These are phyloP conservation scores for Anarhynchus alexandrinus DNA, from an alignment of 2,113 vertebrate species.

Conservation along the genomic window DNA sequence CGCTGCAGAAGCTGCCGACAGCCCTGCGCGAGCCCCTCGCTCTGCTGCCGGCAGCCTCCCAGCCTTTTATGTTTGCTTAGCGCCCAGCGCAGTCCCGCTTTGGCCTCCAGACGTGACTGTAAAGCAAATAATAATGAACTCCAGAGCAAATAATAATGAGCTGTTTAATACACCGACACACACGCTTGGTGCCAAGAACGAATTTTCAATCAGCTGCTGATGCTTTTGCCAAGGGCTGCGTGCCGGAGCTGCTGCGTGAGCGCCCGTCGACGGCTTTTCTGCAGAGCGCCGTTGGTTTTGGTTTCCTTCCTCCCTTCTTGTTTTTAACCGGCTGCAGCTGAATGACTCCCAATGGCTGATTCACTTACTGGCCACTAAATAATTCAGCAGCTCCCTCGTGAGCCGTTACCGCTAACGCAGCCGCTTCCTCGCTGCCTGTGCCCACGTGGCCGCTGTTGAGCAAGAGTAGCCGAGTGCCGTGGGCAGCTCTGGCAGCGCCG, in stretches of 20 bases:
- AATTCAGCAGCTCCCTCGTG: constrained; percentile 47
- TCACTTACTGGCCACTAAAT: constrained; percentile 52
- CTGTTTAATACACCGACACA: constrained; percentile 41
- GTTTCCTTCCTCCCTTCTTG: constrained; percentile 48
- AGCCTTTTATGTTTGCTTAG: constrained; percentile 24
- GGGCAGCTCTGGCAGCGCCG: background rate
- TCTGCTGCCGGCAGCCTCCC: background rate
- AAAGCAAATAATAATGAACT: constrained; percentile 61
- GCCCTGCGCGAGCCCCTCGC: background rate
- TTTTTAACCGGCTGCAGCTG: constrained; percentile 28
- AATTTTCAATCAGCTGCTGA: background rate
- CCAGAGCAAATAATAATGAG: constrained; percentile 60
- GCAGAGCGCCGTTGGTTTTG: background rate
- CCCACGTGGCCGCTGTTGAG: background rate
- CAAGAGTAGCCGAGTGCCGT: background rate
- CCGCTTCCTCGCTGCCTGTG: background rate
- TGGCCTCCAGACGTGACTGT: constrained; percentile 22
- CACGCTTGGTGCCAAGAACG: background rate
- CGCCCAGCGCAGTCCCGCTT: background rate
- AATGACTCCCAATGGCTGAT: constrained; percentile 51
- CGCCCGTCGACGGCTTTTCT: background rate
- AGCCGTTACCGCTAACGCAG: background rate
- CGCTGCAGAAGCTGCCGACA: background rate
- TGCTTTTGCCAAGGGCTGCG: constrained; percentile 23
- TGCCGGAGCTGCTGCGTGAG: background rate